Percentiles rank a stretch among this genome's conserved stretches.
phyloP scores from a whole-genome alignment of 2,888 invertebrate genomes.

The Orthosia gothica region DNA sequence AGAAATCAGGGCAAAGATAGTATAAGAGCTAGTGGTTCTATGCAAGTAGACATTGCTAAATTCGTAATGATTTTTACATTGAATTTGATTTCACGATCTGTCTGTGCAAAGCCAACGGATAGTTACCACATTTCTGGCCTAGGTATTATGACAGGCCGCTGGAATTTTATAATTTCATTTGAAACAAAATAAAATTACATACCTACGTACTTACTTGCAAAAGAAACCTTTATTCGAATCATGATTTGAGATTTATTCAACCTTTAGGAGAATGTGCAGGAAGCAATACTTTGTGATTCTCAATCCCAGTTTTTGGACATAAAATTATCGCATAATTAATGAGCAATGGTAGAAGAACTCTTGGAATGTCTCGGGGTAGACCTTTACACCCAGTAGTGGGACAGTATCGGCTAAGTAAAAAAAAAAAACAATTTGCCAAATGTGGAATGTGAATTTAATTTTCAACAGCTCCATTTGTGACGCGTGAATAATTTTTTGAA shows the following conservation, averaged over 20 bases:
- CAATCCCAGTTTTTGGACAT: too few relatives aligned
- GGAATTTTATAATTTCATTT: constrained; percentile 19
- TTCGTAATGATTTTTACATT: constrained; percentile 17
- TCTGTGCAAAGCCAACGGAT: constrained; percentile 2
- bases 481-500: neutral
- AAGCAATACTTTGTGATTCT: too few relatives aligned
- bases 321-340: too few relatives aligned
- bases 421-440: too few relatives aligned
- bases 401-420: too few relatives aligned
- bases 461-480: neutral
- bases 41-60: constrained; percentile 26
- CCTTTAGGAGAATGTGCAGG: too few relatives aligned
- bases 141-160: constrained; percentile 32
- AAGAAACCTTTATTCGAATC: neutral
- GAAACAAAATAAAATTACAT: constrained; percentile 5
- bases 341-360: too few relatives aligned
- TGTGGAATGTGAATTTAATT: too few relatives aligned
- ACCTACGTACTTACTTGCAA: too few relatives aligned
- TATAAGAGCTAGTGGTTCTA: neutral
- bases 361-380: too few relatives aligned
- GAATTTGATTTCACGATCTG: constrained; percentile 32
- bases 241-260: neutral
- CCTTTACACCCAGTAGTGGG: too few relatives aligned
- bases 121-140: constrained; percentile 22
- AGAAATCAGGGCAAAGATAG: neutral